Base-by-base conservation (phyloP, 2,113 vertebrate species). In the Nestor notabilis region DNA sequence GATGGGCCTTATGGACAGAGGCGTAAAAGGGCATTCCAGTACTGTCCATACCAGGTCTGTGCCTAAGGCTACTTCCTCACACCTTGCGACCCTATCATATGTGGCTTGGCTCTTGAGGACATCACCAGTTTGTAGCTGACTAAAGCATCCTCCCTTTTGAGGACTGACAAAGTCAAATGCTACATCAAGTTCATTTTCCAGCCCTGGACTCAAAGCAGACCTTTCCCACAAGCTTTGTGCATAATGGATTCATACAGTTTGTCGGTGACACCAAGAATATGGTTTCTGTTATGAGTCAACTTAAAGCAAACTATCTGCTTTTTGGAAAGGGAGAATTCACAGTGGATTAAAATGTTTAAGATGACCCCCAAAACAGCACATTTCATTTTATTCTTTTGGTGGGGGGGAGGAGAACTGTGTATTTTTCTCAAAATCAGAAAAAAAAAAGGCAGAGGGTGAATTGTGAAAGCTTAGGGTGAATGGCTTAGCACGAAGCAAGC, bases 81-180 rank as follows among this genome's bases (percentile, higher is more conserved):
- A 27, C 28, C 33, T 76, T 5, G 1, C 20, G 33, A 7, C 29
- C 18, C 35, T 2, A 1, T 4, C 13, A n/a, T 0, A 0, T 2
- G 3, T 29, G 10, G 4, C 39, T 69, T 31, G 13, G 17, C 2
- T 2, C 24, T 52, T 31, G 19, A 66, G 31, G 19, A 46, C 0
- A 0, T 43, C 46, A 28, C 37, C 0, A 0, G 17, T 17, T 24
- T 50, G 17, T 5, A 61, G 12, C 25, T 44, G 41, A 47, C 43
- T 69, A 44, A 37, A 29, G 23, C 0, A 0, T 64, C 24, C 2
- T 43, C n/a, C 15, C 4, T 50, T 50, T 64, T 24, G 39, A 58
- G 35, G 19, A 44, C 2, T 3, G 1, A 5, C 11, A 19, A 76
- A 81, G 46, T 4, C 20, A 82, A 75, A 56, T 16, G 37, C 31